Conservation (phyloP, 1,140 invertebrate genomes). For the Augochlora pura region DNA sequence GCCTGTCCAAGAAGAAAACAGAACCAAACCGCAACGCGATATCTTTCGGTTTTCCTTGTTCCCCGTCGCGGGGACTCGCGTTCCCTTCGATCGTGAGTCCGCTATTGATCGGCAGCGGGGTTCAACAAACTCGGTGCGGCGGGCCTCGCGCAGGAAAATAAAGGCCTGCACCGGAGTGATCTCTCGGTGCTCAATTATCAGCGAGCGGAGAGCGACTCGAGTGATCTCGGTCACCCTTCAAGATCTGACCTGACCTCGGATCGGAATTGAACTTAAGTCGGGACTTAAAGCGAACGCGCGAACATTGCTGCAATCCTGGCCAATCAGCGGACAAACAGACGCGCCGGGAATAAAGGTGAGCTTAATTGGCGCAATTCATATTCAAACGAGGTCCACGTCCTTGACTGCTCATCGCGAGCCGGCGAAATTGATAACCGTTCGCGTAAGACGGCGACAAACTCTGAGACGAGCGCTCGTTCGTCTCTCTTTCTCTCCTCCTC, state of each 20-base stretch:
- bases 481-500: no score
- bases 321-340: constrained; percentile 77
- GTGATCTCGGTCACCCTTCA: constrained; percentile 60
- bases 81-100: neutral
- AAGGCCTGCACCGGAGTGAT: constrained; percentile 22
- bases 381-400: constrained; percentile 76
- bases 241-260: constrained; percentile 68
- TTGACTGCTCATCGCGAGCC: constrained; percentile 69
- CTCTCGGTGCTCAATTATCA: constrained; percentile 33
- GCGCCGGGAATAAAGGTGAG: constrained; percentile 75
- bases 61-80: no score
- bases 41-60: no score
- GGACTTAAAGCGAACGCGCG: constrained; percentile 55
- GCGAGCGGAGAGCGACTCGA: constrained; percentile 19
- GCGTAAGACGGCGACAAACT: constrained; percentile 51
- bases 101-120: constrained; percentile 10
- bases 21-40: no score
- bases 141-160: neutral
- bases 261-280: constrained; percentile 59
- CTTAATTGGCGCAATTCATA: constrained; percentile 77
- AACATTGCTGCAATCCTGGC: constrained; percentile 67
- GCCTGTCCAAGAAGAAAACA: no score
- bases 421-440: constrained; percentile 67
- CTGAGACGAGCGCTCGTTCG: neutral
- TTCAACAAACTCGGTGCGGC: constrained; percentile 27